A percentile compares a stretch with the other conserved stretches of the same genome.
Conservation (phyloP, 2,888 invertebrate genomes). For the Dynastes tityus region DNA sequence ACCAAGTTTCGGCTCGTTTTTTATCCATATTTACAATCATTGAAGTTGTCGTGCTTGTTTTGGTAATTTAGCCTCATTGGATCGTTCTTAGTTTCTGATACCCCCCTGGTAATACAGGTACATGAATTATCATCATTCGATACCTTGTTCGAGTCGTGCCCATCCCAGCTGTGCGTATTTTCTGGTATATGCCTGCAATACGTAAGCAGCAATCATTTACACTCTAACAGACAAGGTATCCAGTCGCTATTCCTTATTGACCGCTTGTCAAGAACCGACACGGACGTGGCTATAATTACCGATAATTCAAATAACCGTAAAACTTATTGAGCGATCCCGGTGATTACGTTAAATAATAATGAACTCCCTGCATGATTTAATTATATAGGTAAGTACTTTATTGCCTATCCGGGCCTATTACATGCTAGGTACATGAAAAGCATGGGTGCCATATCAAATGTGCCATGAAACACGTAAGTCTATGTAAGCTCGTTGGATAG, state of each 20-base stretch:
- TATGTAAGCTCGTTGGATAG: background rate
- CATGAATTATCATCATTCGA: background rate
- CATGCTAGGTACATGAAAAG: constrained; percentile 19
- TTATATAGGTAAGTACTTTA: constrained; percentile 42
- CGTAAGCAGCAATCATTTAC: constrained; percentile 20
- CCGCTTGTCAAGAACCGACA: constrained; percentile 7
- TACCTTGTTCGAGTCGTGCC: background rate
- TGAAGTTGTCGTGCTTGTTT: background rate
- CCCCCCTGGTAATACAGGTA: background rate
- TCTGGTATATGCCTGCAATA: background rate
- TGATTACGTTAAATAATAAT: constrained; percentile 40
- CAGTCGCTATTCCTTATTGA: constrained; percentile 9
- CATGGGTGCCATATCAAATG: constrained; percentile 35
- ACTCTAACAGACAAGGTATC: constrained; percentile 5
- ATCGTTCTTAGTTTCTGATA: background rate
- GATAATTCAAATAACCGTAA: constrained; percentile 39
- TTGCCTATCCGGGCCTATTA: constrained; percentile 36
- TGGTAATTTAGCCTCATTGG: background rate
- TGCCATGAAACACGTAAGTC: constrained; percentile 29
- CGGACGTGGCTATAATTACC: constrained; percentile 28
- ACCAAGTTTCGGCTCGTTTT: too few species aligned
- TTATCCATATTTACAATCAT: too few species aligned
- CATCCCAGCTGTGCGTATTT: background rate
- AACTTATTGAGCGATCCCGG: constrained; percentile 8
- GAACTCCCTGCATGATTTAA: constrained; percentile 41